These are phyloP conservation scores for Leptinotarsa undecemlineata DNA, from an alignment of 1,140 invertebrate genomes.

Conservation along the genomic window DNA sequence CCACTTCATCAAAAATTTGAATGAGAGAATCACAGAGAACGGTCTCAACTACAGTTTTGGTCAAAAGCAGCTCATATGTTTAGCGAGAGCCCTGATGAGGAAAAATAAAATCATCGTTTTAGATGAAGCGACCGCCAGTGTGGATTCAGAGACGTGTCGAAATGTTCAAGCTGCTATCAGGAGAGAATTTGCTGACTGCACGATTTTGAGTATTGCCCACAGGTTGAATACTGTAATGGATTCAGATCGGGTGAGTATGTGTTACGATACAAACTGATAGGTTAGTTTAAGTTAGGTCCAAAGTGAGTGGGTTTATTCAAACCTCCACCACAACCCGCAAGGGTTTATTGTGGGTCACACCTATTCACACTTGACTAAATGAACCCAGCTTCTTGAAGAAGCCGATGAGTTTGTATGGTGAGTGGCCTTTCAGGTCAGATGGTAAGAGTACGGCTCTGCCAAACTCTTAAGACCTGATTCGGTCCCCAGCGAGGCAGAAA, in stretches of 20 bases:
- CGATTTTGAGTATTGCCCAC: slow-evolving; percentile 82
- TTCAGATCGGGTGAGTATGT: slow-evolving; percentile 66
- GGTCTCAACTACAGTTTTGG: slow-evolving; percentile 76
- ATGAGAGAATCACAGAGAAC: slow-evolving; percentile 61
- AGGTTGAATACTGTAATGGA: slow-evolving; percentile 82
- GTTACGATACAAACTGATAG: slow-evolving; percentile 55
- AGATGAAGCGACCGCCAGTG: slow-evolving; percentile 74
- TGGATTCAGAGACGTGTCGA: slow-evolving; percentile 72
- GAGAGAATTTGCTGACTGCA: slow-evolving; percentile 70
- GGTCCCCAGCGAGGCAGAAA: too few species aligned
- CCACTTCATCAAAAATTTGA: slow-evolving; percentile 39
- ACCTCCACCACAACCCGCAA: too few species aligned
- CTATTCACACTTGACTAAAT: too few species aligned
- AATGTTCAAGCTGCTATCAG: slow-evolving; percentile 70
- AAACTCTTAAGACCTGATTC: too few species aligned
- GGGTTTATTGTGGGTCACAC: too few species aligned
- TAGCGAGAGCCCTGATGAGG: slow-evolving; percentile 74
- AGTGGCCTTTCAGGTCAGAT: too few species aligned
- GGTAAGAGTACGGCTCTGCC: too few species aligned
- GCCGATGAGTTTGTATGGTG: too few species aligned
- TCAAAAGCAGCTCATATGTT: slow-evolving; percentile 76
- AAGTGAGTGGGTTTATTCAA: too few species aligned
- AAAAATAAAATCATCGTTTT: slow-evolving; percentile 79
- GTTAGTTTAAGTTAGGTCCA: not conserved
- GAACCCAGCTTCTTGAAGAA: too few species aligned